These are phyloP conservation scores for Nematostella vectensis DNA, from an alignment of 92 coral and sea anemone species.

Conservation along the genomic window DNA sequence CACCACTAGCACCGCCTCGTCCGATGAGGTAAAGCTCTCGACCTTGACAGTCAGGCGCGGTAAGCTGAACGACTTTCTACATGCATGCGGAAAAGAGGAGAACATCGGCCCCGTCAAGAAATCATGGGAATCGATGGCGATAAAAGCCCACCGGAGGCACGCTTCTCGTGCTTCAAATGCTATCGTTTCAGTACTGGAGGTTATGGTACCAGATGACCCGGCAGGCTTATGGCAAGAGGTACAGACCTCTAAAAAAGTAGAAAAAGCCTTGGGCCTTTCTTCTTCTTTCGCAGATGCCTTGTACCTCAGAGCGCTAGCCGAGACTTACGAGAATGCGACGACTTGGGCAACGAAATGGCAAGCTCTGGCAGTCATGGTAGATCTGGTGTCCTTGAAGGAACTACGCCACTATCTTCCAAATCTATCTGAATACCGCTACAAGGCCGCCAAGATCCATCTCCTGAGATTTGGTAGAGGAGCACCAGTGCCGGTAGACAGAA, in stretches of 20 bases:
- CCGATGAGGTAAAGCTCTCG: neutral
- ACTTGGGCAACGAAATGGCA: slow-evolving; percentile 14
- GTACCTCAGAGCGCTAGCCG: slow-evolving; percentile 8
- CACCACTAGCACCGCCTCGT: neutral
- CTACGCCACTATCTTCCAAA: slow-evolving; percentile 10
- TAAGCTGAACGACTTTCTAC: slow-evolving; percentile 7
- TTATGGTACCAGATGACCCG: neutral
- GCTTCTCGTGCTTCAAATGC: slow-evolving; percentile 2
- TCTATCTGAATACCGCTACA: slow-evolving; percentile 15
- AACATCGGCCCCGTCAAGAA: slow-evolving; percentile 2
- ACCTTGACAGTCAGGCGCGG: neutral
- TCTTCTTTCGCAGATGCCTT: neutral
- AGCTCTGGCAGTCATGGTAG: slow-evolving; percentile 17
- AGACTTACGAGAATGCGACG: slow-evolving; percentile 8
- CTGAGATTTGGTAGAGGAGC: slow-evolving; percentile 7
- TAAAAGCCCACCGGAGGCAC: neutral
- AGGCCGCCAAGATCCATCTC: slow-evolving; percentile 10
- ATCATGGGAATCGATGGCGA: too few relatives aligned
- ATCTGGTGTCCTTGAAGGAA: slow-evolving; percentile 12
- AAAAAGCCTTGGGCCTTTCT: neutral
- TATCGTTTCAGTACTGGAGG: slow-evolving; percentile 6
- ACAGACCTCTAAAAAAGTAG: neutral
- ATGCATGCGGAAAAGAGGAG: neutral
- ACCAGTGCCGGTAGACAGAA: slow-evolving; percentile 5
- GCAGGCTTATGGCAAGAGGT: neutral